phyloP scores from a whole-genome alignment of 2,888 invertebrate genomes.

The Pollenia angustigena region DNA sequence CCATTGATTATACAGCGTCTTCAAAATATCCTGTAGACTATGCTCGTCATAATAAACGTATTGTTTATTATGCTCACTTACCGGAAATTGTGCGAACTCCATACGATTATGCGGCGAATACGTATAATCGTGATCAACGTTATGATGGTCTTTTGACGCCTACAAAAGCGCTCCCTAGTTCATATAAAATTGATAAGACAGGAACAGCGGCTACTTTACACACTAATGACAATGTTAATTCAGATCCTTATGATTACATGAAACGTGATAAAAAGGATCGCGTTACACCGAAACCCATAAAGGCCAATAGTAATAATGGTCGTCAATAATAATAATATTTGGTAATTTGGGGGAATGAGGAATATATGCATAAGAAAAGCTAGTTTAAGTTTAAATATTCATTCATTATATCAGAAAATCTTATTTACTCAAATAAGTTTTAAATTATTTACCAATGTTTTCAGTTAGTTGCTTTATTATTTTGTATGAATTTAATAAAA shows the following conservation, averaged over 20 bases:
- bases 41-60: conserved; percentile 83
- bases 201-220: conserved; percentile 68
- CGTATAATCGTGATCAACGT: conserved; percentile 81
- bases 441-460: conserved; percentile 60
- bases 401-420: conserved; percentile 43
- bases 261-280: conserved; percentile 80
- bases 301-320: conserved; percentile 48
- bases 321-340: conserved; percentile 63
- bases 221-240: conserved; percentile 55
- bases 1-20: conserved; percentile 58
- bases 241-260: conserved; percentile 77
- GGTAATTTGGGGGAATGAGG: background rate
- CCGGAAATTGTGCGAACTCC: conserved; percentile 88
- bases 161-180: conserved; percentile 64
- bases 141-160: conserved; percentile 73
- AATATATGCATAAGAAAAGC: background rate
- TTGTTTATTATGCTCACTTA: conserved; percentile 89
- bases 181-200: conserved; percentile 74
- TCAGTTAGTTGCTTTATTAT: conserved; percentile 59
- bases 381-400: conserved; percentile 55
- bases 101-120: conserved; percentile 77
- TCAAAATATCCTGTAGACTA: conserved; percentile 69
- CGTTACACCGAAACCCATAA: conserved; percentile 74
- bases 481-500: conserved; percentile 46
- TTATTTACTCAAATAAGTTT: conserved; percentile 73